phyloP scores from a whole-genome alignment of 2,113 vertebrate genomes.

The Chlamydotis undulata region DNA sequence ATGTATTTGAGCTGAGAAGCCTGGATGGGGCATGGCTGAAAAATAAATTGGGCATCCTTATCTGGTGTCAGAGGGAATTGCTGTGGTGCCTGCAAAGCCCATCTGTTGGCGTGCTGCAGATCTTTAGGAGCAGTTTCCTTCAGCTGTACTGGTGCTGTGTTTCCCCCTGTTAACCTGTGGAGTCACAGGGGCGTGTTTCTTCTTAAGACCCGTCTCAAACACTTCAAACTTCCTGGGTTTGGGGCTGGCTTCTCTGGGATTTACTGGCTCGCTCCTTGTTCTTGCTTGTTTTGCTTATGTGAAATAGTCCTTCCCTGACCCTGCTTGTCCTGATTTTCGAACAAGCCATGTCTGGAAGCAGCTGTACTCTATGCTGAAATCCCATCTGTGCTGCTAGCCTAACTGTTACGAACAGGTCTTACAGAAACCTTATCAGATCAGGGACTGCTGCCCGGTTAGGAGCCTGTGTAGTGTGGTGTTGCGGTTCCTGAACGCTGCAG shows the following conservation, averaged over 20 bases:
- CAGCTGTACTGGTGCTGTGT: not conserved
- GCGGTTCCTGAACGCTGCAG: not conserved
- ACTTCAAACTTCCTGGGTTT: not conserved
- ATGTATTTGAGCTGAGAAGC: not conserved
- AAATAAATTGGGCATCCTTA: not conserved
- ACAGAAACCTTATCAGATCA: not conserved
- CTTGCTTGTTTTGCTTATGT: not conserved
- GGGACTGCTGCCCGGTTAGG: not conserved
- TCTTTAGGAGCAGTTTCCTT: not conserved
- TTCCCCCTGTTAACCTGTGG: not conserved
- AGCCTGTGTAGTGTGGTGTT: rapidly evolving
- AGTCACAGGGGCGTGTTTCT: not conserved
- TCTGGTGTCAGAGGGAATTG: rapidly evolving
- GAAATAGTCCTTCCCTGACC: conserved; percentile 15
- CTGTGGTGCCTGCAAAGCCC: not conserved
- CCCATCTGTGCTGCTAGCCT: not conserved
- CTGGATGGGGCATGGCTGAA: not conserved
- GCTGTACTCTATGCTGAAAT: conserved; percentile 14
- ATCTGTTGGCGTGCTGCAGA: not conserved
- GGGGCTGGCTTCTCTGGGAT: not conserved
- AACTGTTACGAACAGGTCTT: not conserved
- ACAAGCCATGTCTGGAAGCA: conserved; percentile 14
- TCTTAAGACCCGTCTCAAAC: not conserved
- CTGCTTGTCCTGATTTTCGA: not conserved
- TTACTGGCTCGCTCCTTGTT: not conserved